Base-by-base conservation (phyloP, 2,113 vertebrate species). In the Vanacampus margaritifer region DNA sequence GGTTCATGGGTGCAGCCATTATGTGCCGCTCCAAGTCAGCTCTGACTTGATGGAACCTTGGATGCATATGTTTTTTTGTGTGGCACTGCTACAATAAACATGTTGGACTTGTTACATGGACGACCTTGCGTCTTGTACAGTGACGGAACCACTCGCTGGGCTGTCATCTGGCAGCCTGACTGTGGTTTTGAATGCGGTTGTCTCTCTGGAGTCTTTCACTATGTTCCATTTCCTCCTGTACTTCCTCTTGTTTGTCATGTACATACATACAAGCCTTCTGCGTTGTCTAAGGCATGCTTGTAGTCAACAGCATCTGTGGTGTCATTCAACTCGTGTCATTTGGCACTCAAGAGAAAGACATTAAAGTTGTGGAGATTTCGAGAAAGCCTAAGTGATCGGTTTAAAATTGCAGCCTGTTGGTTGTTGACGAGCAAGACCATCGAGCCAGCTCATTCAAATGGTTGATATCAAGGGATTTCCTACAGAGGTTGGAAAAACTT, bases 171-270 rank as follows among this genome's bases (percentile, higher is more conserved):
- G 68, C 80, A 72, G 37, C 59, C 6, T 78, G 74, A 74, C 65
- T 87, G 80, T 65, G 87, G 87, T n/a, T 87, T 64, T 59, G n/a
- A 60, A 50, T 83, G 85, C 19, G 79, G 84, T 84, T 73, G 75
- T 82, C 45, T 67, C 53, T 8, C 61, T 67, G 37, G 9, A 75
- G 72, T 73, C 35, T 63, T 54, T 61, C 69, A 23, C 28, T 19
- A 28, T 17, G 17, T 48, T 64, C 68, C 41, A 32, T 50, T 11
- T 50, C 35, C 67, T 57, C 26, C 7, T 17, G n/a, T 37, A 3
- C 41, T 60, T 54, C 45, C 11, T 67, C 13, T 48, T 58, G 19
- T 39, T 63, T 28, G 43, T 45, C 26, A 16, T 67, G 23, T 60
- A 37, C 45, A 56, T 60, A 37, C 45, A 56, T 53, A 36, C 50